A percentile compares a stretch with the other conserved stretches of the same genome.
Conservation (phyloP, 2,888 invertebrate species). For the Leucania comma region DNA sequence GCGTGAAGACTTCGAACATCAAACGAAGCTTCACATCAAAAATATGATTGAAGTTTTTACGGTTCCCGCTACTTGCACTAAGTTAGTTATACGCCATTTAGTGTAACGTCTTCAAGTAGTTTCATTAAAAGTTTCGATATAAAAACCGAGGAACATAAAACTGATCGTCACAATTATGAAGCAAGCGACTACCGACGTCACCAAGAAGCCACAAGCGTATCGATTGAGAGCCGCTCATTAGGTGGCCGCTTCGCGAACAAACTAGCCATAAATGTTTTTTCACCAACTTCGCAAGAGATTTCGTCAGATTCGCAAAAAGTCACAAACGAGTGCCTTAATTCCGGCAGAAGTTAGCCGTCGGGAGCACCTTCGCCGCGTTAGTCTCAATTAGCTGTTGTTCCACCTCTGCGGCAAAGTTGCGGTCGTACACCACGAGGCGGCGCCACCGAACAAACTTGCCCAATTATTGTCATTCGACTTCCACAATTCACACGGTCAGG, state of each 20-base stretch:
- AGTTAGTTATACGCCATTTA: constrained; percentile 37
- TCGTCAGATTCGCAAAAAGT: constrained; percentile 83
- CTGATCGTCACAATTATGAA: constrained; percentile 51
- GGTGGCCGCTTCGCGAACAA: constrained; percentile 62
- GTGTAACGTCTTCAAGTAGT: constrained; percentile 40
- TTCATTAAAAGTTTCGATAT: constrained; percentile 63
- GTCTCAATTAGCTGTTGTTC: constrained; percentile 82
- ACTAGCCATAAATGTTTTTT: constrained; percentile 80
- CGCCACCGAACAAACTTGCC: constrained; percentile 75
- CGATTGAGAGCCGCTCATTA: constrained; percentile 68
- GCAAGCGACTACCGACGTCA: constrained; percentile 46
- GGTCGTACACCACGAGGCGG: constrained; percentile 58
- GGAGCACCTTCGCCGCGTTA: constrained; percentile 73
- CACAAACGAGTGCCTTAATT: constrained; percentile 87
- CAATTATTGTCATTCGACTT: constrained; percentile 79
- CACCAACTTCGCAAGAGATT: constrained; percentile 81
- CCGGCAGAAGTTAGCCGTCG: constrained; percentile 78
- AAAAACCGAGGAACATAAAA: constrained; percentile 52
- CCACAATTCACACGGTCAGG: constrained; percentile 56
- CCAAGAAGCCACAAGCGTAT: constrained; percentile 41
- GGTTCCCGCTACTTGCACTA: constrained; percentile 35
- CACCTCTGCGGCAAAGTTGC: constrained; percentile 63
- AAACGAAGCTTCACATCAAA: constrained; percentile 38
- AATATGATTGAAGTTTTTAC: constrained; percentile 61
- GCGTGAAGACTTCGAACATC: constrained; percentile 4